Evolutionary conservation across 2,888 invertebrate species (phyloP).

Genomic region (Tanytarsus gracilentus): DNA sequence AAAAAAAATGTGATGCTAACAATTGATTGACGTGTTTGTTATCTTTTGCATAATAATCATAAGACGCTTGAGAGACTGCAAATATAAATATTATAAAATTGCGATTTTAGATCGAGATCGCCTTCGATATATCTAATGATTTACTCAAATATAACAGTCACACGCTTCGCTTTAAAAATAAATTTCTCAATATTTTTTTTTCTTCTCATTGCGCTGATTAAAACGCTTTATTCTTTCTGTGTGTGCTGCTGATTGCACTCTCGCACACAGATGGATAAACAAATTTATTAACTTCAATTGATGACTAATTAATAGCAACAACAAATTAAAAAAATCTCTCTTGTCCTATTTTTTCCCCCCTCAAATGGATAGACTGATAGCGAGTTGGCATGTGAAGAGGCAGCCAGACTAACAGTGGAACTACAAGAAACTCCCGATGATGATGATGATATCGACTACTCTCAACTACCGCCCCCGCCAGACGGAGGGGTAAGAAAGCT

Average conservation of each 20-base stretch:
- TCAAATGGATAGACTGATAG: constrained; percentile 66
- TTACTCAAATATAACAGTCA: no score
- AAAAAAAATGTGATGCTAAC: no score
- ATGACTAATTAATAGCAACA: constrained; percentile 18
- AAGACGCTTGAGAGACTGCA: no score
- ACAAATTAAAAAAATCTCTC: not conserved
- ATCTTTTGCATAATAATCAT: no score
- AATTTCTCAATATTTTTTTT: constrained; percentile 1
- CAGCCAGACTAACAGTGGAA: constrained; percentile 62
- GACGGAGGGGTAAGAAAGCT: constrained; percentile 56
- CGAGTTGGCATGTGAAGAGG: constrained; percentile 78
- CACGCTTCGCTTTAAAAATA: no score
- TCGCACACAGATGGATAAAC: constrained; percentile 16
- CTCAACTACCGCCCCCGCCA: constrained; percentile 75
- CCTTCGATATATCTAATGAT: no score
- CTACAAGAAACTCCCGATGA: constrained; percentile 52
- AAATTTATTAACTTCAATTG: constrained; percentile 26
- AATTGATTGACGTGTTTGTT: no score
- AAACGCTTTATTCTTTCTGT: not conserved
- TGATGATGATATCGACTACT: constrained; percentile 60
- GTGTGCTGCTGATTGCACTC: not conserved
- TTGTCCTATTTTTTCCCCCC: constrained; percentile 35
- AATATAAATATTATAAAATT: no score
- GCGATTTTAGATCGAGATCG: no score
- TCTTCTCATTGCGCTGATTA: not conserved